Conservation (phyloP, 2,113 vertebrate genomes). For the Ibidorhyncha struthersii region DNA sequence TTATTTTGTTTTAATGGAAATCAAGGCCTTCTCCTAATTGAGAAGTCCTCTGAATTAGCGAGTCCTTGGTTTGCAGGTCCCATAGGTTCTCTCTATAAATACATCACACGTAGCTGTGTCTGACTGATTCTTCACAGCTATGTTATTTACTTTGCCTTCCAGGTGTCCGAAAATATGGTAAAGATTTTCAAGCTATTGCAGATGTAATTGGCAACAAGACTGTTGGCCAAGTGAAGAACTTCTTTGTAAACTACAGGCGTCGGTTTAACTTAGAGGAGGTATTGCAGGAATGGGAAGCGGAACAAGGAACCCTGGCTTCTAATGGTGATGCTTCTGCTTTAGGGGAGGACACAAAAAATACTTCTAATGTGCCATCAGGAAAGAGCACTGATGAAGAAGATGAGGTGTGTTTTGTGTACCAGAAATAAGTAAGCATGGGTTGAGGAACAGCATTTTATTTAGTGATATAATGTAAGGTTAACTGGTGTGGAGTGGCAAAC, state of each 20-base stretch:
- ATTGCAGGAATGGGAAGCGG: conserved; percentile 99
- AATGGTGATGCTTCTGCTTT: conserved; percentile 90
- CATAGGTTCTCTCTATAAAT: conserved; percentile 51
- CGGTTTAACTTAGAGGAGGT: conserved; percentile 99
- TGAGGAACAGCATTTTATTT: conserved; percentile 73
- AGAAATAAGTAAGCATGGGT: conserved; percentile 77
- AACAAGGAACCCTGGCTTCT: conserved; percentile 92
- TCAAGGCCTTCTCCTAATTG: conserved; percentile 16
- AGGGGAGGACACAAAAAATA: conserved; percentile 94
- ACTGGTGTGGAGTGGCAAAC: conserved; percentile 71
- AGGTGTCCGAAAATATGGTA: conserved; percentile 98
- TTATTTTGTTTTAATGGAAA: conserved; percentile 13
- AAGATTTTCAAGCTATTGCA: conserved; percentile 99
- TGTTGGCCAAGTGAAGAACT: conserved; percentile 99
- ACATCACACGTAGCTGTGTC: conserved; percentile 76
- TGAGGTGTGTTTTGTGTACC: conserved; percentile 90
- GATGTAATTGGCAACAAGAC: conserved; percentile 99
- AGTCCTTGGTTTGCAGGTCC: conserved; percentile 25
- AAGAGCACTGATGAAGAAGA: conserved; percentile 98
- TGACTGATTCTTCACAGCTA: conserved; percentile 81
- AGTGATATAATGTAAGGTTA: conserved; percentile 71
- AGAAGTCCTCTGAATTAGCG: neutral
- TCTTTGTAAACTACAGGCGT: conserved; percentile 99
- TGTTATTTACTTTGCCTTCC: conserved; percentile 86
- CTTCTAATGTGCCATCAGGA: conserved; percentile 91